These are phyloP conservation scores for Neopelma chrysocephalum DNA, from an alignment of 2,797 vertebrate genomes.

Conservation along the genomic window DNA sequence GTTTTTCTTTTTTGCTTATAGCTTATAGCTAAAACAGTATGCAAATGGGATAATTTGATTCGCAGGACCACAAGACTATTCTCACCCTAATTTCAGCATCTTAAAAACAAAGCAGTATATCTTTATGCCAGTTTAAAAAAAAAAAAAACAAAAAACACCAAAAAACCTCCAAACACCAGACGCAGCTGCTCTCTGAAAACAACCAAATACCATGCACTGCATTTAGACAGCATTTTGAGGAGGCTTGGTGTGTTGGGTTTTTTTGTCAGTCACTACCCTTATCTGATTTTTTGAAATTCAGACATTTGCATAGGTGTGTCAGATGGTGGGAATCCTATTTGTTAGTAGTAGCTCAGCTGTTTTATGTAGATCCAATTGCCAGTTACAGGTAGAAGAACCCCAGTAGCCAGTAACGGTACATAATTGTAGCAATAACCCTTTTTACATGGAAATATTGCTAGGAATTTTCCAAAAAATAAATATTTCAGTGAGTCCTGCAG, in stretches of 20 bases:
- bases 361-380: neutral
- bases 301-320: neutral
- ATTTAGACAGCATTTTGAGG: neutral
- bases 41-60: neutral
- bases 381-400: neutral
- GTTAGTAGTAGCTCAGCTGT: neutral
- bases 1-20: neutral
- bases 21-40: neutral
- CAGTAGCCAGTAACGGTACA: neutral
- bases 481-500: neutral
- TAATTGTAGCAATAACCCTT: neutral
- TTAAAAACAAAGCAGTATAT: neutral
- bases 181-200: neutral
- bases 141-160: neutral
- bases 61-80: neutral
- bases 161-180: neutral
- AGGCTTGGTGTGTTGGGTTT: rapidly evolving
- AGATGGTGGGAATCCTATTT: neutral
- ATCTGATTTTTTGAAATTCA: neutral
- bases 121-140: neutral
- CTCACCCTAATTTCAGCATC: neutral
- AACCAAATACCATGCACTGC: neutral
- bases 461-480: neutral
- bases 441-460: neutral
- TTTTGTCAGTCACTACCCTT: neutral